These are phyloP conservation scores for Athene cunicularia DNA, from an alignment of 2,113 vertebrate genomes.

Conservation along the genomic window DNA sequence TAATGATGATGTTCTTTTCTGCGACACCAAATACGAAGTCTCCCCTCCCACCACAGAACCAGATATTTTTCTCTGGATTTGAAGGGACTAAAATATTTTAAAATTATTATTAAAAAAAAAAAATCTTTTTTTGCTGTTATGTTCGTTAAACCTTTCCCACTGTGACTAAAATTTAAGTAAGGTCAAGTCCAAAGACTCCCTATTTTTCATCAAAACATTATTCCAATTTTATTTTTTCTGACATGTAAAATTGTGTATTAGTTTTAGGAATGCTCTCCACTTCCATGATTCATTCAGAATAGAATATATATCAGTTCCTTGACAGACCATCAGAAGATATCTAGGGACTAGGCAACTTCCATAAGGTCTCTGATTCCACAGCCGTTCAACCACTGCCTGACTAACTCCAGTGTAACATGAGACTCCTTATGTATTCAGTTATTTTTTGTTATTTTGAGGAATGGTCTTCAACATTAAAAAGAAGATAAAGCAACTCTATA, in stretches of 20 bases:
- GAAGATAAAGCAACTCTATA: background rate
- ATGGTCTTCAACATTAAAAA: background rate
- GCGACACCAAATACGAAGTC: background rate
- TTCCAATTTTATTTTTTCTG: background rate
- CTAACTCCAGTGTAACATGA: background rate
- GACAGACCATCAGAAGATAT: background rate
- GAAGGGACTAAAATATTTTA: background rate
- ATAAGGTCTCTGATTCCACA: background rate
- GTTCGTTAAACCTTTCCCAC: background rate
- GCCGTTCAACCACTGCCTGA: background rate
- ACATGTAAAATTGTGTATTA: background rate
- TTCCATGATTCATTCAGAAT: background rate
- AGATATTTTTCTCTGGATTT: background rate
- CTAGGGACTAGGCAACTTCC: background rate
- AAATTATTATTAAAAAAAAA: no score
- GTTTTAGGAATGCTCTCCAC: background rate
- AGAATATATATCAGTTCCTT: background rate
- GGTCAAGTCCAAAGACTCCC: background rate
- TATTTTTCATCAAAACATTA: background rate
- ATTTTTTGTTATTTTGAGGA: background rate
- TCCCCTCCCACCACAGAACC: background rate
- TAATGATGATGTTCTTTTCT: background rate
- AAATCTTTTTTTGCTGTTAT: background rate
- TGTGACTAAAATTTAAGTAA: background rate
- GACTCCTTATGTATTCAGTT: background rate